phyloP scores from a whole-genome alignment of 2,797 vertebrate genomes.

The Alectoris magna region DNA sequence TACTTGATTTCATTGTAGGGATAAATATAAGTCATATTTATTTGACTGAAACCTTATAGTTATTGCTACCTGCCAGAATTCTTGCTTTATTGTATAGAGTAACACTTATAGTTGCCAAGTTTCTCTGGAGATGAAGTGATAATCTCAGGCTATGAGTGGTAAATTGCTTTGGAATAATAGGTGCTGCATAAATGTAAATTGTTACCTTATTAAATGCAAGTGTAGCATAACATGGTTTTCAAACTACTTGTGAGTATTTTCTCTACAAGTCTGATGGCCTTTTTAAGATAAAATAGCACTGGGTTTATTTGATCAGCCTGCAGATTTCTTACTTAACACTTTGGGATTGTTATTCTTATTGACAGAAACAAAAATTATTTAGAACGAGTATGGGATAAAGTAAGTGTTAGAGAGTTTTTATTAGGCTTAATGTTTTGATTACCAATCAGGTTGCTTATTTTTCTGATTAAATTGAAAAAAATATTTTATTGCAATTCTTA shows the following conservation, averaged over 20 bases:
- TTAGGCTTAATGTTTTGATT: conserved; percentile 11
- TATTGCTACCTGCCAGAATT: conserved; percentile 52
- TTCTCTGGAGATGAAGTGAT: conserved; percentile 60
- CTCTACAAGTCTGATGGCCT: conserved; percentile 22
- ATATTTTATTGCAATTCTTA: neutral
- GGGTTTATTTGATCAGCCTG: conserved; percentile 20
- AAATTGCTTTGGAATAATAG: conserved; percentile 70
- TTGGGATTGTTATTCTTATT: conserved; percentile 17
- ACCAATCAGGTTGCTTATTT: neutral
- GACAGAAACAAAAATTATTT: neutral
- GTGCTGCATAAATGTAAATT: conserved; percentile 56
- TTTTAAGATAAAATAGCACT: neutral
- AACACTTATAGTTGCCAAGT: conserved; percentile 33
- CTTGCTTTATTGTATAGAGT: conserved; percentile 28
- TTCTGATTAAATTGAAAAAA: neutral
- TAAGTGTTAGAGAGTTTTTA: neutral
- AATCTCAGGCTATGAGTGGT: conserved; percentile 60
- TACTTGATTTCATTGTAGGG: conserved; percentile 16
- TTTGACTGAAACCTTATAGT: conserved; percentile 28
- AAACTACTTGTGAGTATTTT: conserved; percentile 54
- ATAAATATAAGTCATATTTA: conserved; percentile 13
- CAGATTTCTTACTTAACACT: conserved; percentile 28
- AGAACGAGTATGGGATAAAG: conserved; percentile 2
- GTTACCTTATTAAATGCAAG: conserved; percentile 55
- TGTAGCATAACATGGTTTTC: conserved; percentile 52